Evolutionary conservation across 2,888 invertebrate species (phyloP), one percentile per base, ranked within the genome.

Genomic region (Sthenelais limicola): DNA sequence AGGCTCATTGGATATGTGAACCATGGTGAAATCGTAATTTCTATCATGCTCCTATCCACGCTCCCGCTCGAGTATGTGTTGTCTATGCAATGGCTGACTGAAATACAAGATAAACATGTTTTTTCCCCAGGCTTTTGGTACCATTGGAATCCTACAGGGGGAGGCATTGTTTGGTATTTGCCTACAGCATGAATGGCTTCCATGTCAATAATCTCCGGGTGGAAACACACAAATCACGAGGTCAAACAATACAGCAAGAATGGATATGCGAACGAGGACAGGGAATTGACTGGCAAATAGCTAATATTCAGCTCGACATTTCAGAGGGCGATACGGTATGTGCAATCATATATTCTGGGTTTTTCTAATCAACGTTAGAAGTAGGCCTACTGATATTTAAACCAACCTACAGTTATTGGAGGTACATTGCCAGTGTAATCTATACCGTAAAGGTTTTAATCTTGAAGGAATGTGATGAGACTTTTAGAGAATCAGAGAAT

Each of bases 121-220:
- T n/a, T n/a, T n/a, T n/a, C n/a, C n/a, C n/a, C n/a, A n/a, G n/a
- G n/a, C n/a, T n/a, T n/a, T n/a, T n/a, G n/a, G n/a, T n/a, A n/a
- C n/a, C n/a, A n/a, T n/a, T 43, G 43, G 12, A 43, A 43, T 12
- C 43, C 43, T 43, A 43, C 43, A 9, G 12, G 24, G 54, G 54
- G 4, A 26, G 18, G 28, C 4, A 54, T 32, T 54, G 54, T 32
- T n/a, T 54, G 28, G 21, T 26, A 12, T 26, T 54, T 18, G 54
- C 54, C 4, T 54, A 54, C 54, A 54, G 7, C 24, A 54, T 54
- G 54, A 30, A 9, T 18, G 54, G 54, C 18, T 54, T 54, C 54
- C 54, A 54, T n/a, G 54, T 54, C 3, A n/a, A 54, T 3, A 54
- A n/a, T 5, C 54, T 54, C 4, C 4, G 30, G 9, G 54, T 54